Evolutionary conservation across 2,113 vertebrate genomes (phyloP), one percentile per base, ranked within the genome.

Genomic region (Sturnus vulgaris): DNA sequence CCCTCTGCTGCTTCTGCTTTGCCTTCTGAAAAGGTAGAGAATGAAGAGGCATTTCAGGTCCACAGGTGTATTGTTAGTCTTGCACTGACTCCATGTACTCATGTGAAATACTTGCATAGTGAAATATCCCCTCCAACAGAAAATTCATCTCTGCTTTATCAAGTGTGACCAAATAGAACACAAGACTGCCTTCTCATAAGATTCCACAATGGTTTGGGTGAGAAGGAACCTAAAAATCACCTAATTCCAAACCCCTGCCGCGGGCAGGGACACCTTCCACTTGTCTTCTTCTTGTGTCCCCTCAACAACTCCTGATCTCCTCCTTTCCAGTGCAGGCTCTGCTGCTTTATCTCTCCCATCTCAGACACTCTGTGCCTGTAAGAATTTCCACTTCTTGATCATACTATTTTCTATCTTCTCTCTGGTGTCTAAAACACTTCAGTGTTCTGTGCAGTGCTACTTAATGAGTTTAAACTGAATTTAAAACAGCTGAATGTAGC

Each of bases 171-270:
- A 27, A 31, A 71, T 15, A 8, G 23, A 59, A 1, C 44, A 17
- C 9, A 27, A 25, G 14, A 10, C 28, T 40, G 27, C 12, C 6
- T 86, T n/a, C 55, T 25, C n/a, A 11, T 5, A 13, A 35, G 19
- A 35, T 40, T 28, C 47, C 47, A 27, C 55, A 19, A 18, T 19
- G 55, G 30, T 76, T 61, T 76, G 25, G 21, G 30, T 47, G n/a
- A 30, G 53, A 49, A 76, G 35, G n/a, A 14, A 55, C 10, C 37
- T 11, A 15, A 21, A 60, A 24, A 69, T 55, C 25, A 18, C 30
- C 23, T 1, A 2, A 5, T 52, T 82, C 53, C 69, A 53, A 3
- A 5, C 20, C 13, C 28, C 30, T n/a, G 20, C 10, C 4, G 0
- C 15, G 35, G 44, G 13, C 31, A 59, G 52, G 52, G 61, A 59